Conservation (phyloP, 2,113 vertebrate species). For the Lophochroa leadbeateri region DNA sequence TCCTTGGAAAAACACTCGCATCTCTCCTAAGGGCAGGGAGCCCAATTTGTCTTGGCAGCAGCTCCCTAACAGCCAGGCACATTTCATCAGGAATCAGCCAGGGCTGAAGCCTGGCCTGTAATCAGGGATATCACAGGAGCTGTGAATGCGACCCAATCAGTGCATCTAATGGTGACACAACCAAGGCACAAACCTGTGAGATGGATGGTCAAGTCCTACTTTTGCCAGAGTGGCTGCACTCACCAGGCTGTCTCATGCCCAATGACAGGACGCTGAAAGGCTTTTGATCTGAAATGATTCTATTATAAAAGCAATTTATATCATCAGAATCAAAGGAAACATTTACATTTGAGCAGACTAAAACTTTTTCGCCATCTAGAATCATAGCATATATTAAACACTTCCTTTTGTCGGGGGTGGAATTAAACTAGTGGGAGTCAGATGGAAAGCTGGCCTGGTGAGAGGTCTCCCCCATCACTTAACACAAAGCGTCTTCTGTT, state of each 20-base stretch:
- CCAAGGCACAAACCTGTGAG: neutral
- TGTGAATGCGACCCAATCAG: neutral
- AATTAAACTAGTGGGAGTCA: neutral
- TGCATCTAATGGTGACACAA: neutral
- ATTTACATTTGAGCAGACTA: neutral
- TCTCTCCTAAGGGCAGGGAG: neutral
- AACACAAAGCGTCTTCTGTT: neutral
- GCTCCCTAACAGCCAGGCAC: neutral
- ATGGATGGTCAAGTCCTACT: neutral
- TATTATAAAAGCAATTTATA: neutral
- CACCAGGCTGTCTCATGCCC: neutral
- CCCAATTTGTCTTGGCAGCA: neutral
- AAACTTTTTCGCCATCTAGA: neutral
- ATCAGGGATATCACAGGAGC: neutral
- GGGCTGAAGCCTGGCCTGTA: neutral
- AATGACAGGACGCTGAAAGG: neutral
- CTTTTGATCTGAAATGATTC: neutral
- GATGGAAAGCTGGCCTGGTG: neutral
- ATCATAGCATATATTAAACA: neutral
- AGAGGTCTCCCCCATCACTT: neutral
- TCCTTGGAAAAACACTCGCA: rapidly evolving
- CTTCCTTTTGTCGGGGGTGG: neutral
- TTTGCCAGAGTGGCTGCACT: neutral
- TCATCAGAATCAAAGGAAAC: neutral
- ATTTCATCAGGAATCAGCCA: neutral